A percentile compares a stretch with the other conserved stretches of the same genome.
phyloP scores from a whole-genome alignment of 2,797 vertebrate species.

The Crocidura indochinensis region DNA sequence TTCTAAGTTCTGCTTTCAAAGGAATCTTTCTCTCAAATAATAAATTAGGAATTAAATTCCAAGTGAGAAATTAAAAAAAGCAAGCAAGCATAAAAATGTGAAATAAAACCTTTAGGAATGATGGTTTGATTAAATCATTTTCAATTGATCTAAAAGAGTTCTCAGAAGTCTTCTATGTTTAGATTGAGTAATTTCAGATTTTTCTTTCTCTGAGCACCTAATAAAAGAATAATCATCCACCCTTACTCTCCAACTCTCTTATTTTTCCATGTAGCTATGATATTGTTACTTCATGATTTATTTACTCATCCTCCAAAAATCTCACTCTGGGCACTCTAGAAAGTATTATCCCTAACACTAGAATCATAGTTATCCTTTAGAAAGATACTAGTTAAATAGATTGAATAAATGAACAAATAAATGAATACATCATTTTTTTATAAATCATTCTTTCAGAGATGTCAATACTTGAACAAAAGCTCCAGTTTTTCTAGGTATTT shows the following conservation, averaged over 20 bases:
- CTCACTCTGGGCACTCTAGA: neutral
- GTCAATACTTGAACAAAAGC: slow-evolving; percentile 10
- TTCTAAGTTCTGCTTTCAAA: neutral
- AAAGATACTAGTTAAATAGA: neutral
- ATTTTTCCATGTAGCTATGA: neutral
- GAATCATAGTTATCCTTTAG: neutral
- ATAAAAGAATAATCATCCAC: neutral
- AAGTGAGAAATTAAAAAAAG: slow-evolving; percentile 1
- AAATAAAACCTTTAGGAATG: slow-evolving; percentile 3
- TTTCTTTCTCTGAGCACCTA: neutral
- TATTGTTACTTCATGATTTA: neutral
- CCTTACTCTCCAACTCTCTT: neutral
- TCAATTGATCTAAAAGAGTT: neutral
- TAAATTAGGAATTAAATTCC: slow-evolving; percentile 30
- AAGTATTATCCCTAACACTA: neutral
- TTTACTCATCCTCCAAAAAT: neutral
- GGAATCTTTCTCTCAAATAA: slow-evolving; percentile 7
- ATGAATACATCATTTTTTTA: neutral
- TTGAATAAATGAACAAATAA: neutral
- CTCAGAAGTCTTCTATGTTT: neutral
- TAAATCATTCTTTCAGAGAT: slow-evolving; percentile 38
- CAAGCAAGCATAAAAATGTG: neutral
- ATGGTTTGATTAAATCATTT: slow-evolving; percentile 16
- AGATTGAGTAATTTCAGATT: neutral
- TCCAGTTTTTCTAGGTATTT: neutral